phyloP scores from a whole-genome alignment of 2,797 vertebrate genomes.

The Eidolon dupreanum region DNA sequence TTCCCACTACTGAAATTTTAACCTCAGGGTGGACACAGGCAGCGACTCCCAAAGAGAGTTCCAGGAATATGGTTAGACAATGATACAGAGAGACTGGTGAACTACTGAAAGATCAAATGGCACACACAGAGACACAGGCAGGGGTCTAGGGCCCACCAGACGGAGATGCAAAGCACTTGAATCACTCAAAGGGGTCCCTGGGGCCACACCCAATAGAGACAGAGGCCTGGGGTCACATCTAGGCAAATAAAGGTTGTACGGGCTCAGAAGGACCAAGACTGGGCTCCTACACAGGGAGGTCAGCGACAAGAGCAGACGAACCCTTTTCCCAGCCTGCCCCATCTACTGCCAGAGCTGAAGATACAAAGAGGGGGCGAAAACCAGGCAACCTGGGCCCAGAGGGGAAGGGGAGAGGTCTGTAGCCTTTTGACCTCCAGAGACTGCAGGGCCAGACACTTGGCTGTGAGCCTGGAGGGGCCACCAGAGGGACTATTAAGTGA shows the following conservation, averaged over 20 bases:
- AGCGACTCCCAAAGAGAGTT: not conserved
- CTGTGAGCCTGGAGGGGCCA: slow-evolving; percentile 59
- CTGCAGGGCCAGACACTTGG: slow-evolving; percentile 68
- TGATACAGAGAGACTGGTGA: not conserved
- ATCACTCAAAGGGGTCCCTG: not conserved
- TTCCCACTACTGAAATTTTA: not conserved
- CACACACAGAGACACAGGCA: not conserved
- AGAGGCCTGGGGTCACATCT: slow-evolving; percentile 4
- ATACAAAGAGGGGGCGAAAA: not conserved
- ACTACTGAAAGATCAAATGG: not conserved
- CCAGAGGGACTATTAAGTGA: slow-evolving; percentile 74
- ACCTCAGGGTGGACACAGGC: not conserved
- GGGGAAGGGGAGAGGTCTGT: slow-evolving; percentile 55
- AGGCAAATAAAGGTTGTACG: not conserved
- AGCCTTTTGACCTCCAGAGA: slow-evolving; percentile 70
- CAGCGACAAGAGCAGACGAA: not conserved
- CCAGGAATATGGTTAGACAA: not conserved
- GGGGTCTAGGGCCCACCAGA: not conserved
- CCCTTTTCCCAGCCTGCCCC: not conserved
- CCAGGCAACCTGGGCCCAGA: slow-evolving; percentile 22
- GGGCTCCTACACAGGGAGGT: not conserved
- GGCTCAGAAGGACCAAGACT: not conserved
- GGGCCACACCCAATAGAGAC: not conserved
- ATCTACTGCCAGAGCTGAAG: not conserved
- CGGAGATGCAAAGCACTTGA: not conserved